Percentiles rank a stretch among this genome's conserved stretches.
Conservation (phyloP, 2,113 vertebrate genomes). For the Cebus imitator region DNA sequence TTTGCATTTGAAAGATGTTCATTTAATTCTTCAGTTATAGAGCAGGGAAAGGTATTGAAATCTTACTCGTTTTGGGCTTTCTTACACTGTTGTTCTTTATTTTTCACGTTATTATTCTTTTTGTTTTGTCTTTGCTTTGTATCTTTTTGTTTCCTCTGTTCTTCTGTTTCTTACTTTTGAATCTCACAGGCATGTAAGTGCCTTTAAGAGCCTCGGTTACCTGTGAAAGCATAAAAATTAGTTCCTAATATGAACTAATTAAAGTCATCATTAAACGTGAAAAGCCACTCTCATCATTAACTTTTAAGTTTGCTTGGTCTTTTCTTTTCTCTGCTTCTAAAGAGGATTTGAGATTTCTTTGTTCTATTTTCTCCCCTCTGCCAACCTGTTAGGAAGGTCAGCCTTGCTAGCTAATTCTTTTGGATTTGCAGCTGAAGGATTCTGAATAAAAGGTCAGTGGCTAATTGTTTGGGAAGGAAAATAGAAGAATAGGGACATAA, state of each 20-base stretch:
- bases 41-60: not conserved
- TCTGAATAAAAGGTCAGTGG: not conserved
- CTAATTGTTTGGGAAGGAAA: not conserved
- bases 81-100: not conserved
- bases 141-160: not conserved
- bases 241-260: constrained; percentile 32
- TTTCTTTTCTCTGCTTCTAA: not conserved
- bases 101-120: not conserved
- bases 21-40: constrained; percentile 44
- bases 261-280: constrained; percentile 42
- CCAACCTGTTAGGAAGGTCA: not conserved
- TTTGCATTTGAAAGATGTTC: constrained; percentile 59
- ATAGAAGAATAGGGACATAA: not conserved
- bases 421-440: not conserved
- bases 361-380: not conserved
- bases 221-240: not conserved
- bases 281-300: not conserved
- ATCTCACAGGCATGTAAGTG: not conserved
- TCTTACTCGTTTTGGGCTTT: not conserved
- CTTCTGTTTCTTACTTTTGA: not conserved
- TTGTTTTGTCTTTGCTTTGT: not conserved
- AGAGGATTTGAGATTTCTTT: not conserved
- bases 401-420: not conserved
- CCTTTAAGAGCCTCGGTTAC: not conserved
- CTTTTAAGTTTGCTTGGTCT: not conserved